phyloP scores from a whole-genome alignment of 2,797 vertebrate genomes.

The Scomberomorus guttatus region DNA sequence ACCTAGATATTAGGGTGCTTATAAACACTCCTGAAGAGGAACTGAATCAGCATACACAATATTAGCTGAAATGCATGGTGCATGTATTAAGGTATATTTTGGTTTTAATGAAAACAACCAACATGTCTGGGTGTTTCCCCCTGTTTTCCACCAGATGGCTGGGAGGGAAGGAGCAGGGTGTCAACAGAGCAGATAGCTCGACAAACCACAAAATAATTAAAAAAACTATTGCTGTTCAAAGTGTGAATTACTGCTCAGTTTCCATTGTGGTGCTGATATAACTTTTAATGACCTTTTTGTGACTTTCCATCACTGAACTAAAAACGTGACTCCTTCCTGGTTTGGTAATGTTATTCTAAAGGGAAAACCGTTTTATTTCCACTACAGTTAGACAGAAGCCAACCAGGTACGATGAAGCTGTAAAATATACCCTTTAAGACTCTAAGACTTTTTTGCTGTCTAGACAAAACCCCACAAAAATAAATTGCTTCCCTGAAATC shows the following conservation, averaged over 20 bases:
- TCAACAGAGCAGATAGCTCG: background rate
- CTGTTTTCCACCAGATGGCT: background rate
- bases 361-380: background rate
- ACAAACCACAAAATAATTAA: slow-evolving; percentile 3
- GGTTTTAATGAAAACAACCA: slow-evolving; percentile 3
- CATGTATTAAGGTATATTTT: slow-evolving; percentile 3
- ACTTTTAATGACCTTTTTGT: background rate
- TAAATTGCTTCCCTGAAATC: background rate
- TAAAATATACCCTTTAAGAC: background rate
- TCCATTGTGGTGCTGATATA: background rate
- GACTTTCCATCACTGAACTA: background rate
- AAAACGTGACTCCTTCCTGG: background rate
- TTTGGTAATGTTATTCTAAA: background rate
- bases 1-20: background rate
- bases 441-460: background rate
- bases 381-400: background rate
- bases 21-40: background rate
- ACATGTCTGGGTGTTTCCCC: slow-evolving; percentile 13
- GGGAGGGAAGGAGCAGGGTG: background rate
- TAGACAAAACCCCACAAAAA: background rate
- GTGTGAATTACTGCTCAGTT: slow-evolving; percentile 5
- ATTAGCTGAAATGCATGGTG: background rate
- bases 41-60: slow-evolving; percentile 18
- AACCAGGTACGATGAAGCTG: background rate
- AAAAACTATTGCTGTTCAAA: background rate